These are phyloP conservation scores for Dinomys branickii DNA, from an alignment of 2,113 vertebrate genomes.

Conservation along the genomic window DNA sequence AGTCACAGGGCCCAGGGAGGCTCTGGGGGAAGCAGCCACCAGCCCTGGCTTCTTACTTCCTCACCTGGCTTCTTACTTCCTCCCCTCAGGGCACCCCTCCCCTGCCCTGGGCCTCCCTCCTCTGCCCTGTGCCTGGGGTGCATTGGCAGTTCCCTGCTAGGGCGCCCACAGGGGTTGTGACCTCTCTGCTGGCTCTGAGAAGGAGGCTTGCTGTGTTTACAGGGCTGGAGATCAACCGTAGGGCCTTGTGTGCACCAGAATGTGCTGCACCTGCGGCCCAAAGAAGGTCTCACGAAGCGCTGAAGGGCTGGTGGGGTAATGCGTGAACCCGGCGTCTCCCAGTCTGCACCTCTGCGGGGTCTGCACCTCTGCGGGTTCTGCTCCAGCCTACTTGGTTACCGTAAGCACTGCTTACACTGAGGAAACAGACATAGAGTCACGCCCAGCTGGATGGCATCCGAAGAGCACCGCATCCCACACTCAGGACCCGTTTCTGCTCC, in stretches of 20 bases:
- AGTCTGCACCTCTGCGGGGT: neutral
- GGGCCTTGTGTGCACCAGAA: neutral
- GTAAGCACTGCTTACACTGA: neutral
- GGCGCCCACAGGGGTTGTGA: neutral
- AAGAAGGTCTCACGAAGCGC: neutral
- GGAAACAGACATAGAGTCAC: neutral
- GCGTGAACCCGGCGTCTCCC: neutral
- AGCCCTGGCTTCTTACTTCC: neutral
- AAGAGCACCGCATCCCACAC: neutral
- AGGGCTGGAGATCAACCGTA: neutral
- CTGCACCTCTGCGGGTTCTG: neutral
- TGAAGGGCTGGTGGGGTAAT: neutral
- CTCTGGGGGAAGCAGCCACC: neutral
- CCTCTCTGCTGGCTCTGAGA: neutral
- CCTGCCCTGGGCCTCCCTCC: neutral
- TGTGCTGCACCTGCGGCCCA: neutral
- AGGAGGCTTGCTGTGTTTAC: neutral
- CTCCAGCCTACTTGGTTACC: neutral
- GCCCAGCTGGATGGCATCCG: neutral
- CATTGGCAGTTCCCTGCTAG: neutral
- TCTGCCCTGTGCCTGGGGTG: neutral
- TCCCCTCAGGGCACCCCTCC: neutral
- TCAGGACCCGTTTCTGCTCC: accelerated
- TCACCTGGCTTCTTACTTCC: neutral
- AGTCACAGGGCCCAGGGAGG: neutral